phyloP scores from a whole-genome alignment of 2,888 invertebrate genomes.

The Lithophane leautieri region DNA sequence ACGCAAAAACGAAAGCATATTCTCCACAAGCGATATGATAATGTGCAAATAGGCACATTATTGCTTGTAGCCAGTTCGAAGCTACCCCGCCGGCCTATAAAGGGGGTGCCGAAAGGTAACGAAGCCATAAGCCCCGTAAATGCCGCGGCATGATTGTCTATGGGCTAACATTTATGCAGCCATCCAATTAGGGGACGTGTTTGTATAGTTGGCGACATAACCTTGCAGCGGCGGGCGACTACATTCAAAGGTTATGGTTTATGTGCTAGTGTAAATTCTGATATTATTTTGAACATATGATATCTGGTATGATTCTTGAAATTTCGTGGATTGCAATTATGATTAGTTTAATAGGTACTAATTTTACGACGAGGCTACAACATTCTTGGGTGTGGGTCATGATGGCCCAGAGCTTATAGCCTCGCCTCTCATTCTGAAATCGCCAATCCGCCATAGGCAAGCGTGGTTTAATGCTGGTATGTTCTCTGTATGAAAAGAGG shows the following conservation, averaged over 20 bases:
- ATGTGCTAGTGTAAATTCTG: constrained; percentile 17
- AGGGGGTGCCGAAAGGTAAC: constrained; percentile 76
- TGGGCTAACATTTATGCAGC: constrained; percentile 83
- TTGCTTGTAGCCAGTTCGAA: constrained; percentile 10
- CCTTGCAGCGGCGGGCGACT: constrained; percentile 58
- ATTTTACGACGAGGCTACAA: neutral
- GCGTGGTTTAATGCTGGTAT: too few relatives aligned
- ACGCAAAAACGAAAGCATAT: constrained; percentile 11
- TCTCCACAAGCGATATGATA: constrained; percentile 22
- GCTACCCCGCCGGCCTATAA: constrained; percentile 66
- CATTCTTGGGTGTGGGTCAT: neutral
- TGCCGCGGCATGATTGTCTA: constrained; percentile 83
- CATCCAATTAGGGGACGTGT: constrained; percentile 82
- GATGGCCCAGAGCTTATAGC: too few relatives aligned
- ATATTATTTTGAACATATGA: constrained; percentile 2
- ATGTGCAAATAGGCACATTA: constrained; percentile 44
- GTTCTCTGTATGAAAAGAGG: too few relatives aligned
- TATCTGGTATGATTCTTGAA: neutral
- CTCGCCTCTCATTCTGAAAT: too few relatives aligned
- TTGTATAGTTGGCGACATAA: constrained; percentile 59
- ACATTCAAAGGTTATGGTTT: constrained; percentile 50
- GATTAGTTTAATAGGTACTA: neutral
- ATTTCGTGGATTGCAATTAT: neutral
- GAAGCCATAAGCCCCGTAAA: constrained; percentile 77
- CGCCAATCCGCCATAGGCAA: too few relatives aligned